Base-by-base conservation (phyloP, 2,113 vertebrate species). In the Pao palembangensis region DNA sequence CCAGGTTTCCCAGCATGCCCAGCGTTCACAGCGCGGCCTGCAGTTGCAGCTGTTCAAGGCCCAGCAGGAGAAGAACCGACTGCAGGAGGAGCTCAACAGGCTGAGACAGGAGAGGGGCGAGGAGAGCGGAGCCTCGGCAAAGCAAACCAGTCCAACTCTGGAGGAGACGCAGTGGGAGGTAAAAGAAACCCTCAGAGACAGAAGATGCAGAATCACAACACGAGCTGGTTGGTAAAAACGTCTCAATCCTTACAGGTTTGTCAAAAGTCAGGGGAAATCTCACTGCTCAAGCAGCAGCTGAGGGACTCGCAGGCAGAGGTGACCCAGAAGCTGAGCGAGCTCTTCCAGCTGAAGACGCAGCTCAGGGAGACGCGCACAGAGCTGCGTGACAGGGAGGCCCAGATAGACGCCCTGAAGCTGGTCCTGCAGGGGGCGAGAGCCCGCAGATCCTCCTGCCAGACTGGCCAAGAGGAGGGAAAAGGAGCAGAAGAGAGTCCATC, bases 131-230 rank as follows among this genome's bases (percentile, higher is more conserved):
- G 53, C 52, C 25, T 58, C 66, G 6, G 46, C 28, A 1, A 88
- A 88, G 60, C 76, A 68, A 0, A 92, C 88, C 71, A 91, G 89
- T 60, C 85, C 91, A 0, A 93, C 92, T 44, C 67, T 94, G 57
- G 96, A 98, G 84, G 96, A 99, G 73, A 93, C 93, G 20, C 94
- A 94, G 56, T 99, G 96, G 95, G 93, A 98, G 95, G 97, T 96
- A 82, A 81, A 17, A 90, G 41, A 34, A 34, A 8, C 21, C 21
- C 21, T 23, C 21, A 2, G 42, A 10, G 42, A 16, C 21, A 34
- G 49, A 11, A 4, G 25, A 31, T 15, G 25, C 18, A 1, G 4
- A 18, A 41, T 25, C 52, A 0, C 61, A 17, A 13, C 44, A 31
- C 53, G 56, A 19, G 11, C 47, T 25, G 19, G 17, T 6, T 18